A percentile compares a stretch with the other conserved stretches of the same genome.
These are phyloP conservation scores for Onychomys leucogaster DNA, from an alignment of 2,797 vertebrate genomes.

Conservation along the genomic window DNA sequence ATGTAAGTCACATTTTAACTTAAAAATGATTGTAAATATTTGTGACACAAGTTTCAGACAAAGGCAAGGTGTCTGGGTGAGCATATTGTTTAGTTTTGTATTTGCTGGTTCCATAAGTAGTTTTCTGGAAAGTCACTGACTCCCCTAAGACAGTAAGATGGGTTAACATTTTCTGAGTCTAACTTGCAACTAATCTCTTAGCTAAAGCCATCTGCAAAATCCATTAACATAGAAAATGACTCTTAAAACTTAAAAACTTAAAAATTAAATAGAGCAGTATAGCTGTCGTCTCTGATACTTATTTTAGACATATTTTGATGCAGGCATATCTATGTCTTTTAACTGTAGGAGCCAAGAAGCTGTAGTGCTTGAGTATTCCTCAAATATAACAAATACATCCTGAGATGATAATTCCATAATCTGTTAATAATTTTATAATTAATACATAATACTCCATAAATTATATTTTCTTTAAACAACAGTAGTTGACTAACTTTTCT, in stretches of 20 bases:
- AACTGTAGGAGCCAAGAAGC: slow-evolving; percentile 4
- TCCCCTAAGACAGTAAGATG: slow-evolving; percentile 17
- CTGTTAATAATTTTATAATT: slow-evolving; percentile 11
- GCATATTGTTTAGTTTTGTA: slow-evolving; percentile 30
- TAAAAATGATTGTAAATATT: slow-evolving; percentile 26
- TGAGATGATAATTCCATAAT: not conserved
- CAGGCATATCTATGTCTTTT: not conserved
- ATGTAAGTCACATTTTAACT: slow-evolving; percentile 48
- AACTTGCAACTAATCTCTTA: slow-evolving; percentile 52
- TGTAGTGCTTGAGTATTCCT: not conserved
- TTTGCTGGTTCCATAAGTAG: not conserved
- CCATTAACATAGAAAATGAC: slow-evolving; percentile 24
- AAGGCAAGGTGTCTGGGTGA: not conserved
- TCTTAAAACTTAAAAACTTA: not conserved
- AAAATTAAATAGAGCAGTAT: slow-evolving; percentile 28
- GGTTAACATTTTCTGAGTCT: not conserved
- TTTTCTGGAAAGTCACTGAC: slow-evolving; percentile 9
- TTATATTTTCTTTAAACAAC: not conserved
- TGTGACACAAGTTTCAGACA: slow-evolving; percentile 34
- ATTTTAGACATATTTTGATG: slow-evolving; percentile 34
- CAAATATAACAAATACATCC: not conserved
- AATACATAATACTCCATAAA: slow-evolving; percentile 35
- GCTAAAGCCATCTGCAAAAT: slow-evolving; percentile 54
- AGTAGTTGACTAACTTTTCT: not conserved
- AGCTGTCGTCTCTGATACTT: slow-evolving; percentile 28